Conservation (phyloP, 2,113 vertebrate genomes). For the Macaca fascicularis region DNA sequence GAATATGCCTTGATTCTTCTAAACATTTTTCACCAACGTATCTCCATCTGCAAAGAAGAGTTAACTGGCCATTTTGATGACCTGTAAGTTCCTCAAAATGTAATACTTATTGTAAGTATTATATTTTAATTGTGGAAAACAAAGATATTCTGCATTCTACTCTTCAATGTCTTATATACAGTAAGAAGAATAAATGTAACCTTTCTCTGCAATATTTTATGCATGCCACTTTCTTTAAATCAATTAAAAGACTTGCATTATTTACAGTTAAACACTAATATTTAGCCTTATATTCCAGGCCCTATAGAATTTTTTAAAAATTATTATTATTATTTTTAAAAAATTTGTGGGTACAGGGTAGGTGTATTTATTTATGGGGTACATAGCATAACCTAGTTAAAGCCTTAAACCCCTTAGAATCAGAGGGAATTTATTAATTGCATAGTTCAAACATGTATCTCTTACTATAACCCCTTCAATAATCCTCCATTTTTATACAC, state of each 20-base stretch:
- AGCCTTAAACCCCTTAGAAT: background rate
- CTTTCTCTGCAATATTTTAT: background rate
- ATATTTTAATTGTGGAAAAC: background rate
- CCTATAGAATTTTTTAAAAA: background rate
- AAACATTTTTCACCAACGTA: background rate
- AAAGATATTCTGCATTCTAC: background rate
- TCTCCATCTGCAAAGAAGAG: background rate
- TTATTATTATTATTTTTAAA: too few relatives aligned
- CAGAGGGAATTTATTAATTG: background rate
- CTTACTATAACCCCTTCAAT: background rate
- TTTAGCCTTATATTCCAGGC: background rate
- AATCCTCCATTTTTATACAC: background rate
- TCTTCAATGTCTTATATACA: background rate
- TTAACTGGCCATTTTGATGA: background rate
- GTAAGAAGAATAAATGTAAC: background rate
- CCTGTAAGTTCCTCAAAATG: background rate
- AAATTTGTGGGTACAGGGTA: too few relatives aligned
- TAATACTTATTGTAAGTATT: background rate
- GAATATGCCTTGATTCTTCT: background rate
- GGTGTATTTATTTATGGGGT: too few relatives aligned
- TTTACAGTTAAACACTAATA: background rate
- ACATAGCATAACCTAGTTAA: background rate
- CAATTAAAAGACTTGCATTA: background rate
- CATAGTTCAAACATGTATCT: background rate
- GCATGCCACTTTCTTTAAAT: background rate